Evolutionary conservation across 2,888 invertebrate genomes (phyloP), one percentile per base, ranked within the genome.

Genomic region (Leucozona laternaria): DNA sequence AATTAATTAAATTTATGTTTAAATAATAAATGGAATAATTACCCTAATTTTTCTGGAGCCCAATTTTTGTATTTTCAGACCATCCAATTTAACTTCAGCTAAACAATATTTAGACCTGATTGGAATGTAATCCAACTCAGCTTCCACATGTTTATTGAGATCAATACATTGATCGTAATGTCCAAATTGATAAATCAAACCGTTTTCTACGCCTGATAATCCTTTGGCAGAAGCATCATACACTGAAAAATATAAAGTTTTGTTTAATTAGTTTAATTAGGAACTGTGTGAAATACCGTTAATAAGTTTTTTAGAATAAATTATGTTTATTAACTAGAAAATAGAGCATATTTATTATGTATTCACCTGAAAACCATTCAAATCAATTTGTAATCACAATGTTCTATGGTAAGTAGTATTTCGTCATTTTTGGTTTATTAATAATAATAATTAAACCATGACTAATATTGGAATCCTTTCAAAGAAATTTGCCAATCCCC

Each of bases 211-310:
- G 15, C 96, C 96, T 88, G 94, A 94, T 0, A 95, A 95, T 45
- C 95, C 94, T 91, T 96, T 96, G 0, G 95, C 95, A 40, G 95
- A 95, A 4, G 96, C 94, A 89, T 96, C 96, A 91, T 95, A 95
- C 94, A 96, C 96, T 96, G 92, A 94, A 68, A 89, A 88, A 48
- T 48, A 48, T 11, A 20, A 20, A 48, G 2, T 4, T 17, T 4
- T 5, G 11, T 45, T 17, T 0, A 17, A 45, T 2, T 45, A 45
- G 0, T 10, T n/a, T n/a, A n/a, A n/a, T n/a, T n/a, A n/a, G n/a
- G n/a, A n/a, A n/a, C n/a, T n/a, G n/a, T n/a, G n/a, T n/a, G n/a
- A n/a, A n/a, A n/a, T n/a, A n/a, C n/a, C n/a, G n/a, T n/a, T n/a
- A n/a, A n/a, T n/a, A n/a, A n/a, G n/a, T n/a, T n/a, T n/a, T n/a